Evolutionary conservation across 2,113 vertebrate species (phyloP).

Genomic region (Diadophis punctatus): DNA sequence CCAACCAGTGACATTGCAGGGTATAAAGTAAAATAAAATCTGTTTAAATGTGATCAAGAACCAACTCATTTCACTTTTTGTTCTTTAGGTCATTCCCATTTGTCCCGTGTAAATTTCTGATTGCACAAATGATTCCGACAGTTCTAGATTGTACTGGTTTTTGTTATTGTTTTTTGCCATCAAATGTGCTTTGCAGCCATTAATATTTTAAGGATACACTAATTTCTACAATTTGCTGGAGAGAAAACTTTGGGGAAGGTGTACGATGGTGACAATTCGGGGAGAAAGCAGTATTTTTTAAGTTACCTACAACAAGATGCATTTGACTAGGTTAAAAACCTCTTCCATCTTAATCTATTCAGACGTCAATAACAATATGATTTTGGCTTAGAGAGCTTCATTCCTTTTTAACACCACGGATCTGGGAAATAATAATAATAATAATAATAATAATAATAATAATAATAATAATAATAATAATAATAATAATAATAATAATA

Average conservation of each 20-base stretch:
- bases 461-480: no score
- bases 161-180: slow-evolving; percentile 13
- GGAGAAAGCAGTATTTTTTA: not conserved
- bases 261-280: slow-evolving; percentile 38
- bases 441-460: no score
- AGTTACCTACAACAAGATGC: slow-evolving; percentile 38
- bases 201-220: slow-evolving; percentile 57
- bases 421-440: slow-evolving; percentile 10
- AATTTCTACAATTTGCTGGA: slow-evolving; percentile 60
- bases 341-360: not conserved
- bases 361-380: slow-evolving; percentile 11
- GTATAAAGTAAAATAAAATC: not conserved
- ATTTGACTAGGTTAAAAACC: not conserved
- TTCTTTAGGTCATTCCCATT: slow-evolving; percentile 27
- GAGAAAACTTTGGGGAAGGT: slow-evolving; percentile 49
- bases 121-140: slow-evolving; percentile 54
- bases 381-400: not conserved
- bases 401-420: not conserved
- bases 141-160: slow-evolving; percentile 39
- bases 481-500: not conserved
- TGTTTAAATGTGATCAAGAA: not conserved
- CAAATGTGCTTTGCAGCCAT: slow-evolving; percentile 50
- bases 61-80: not conserved
- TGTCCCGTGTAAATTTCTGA: slow-evolving; percentile 18
- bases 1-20: not conserved